Evolutionary conservation across 2,797 vertebrate species (phyloP).

Genomic region (Semotilus atromaculatus): DNA sequence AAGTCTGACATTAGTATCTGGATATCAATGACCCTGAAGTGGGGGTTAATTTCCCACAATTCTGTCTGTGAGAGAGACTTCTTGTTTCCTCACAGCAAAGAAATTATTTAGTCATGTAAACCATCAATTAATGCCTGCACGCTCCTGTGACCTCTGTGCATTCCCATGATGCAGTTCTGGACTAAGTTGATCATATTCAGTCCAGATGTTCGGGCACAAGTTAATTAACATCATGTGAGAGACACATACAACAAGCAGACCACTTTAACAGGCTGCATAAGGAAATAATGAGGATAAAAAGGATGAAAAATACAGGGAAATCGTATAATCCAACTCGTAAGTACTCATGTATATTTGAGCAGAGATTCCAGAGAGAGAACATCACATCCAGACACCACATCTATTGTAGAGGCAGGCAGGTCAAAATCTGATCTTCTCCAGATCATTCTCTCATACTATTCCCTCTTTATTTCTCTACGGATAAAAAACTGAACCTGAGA

Average conservation of each 20-base stretch:
- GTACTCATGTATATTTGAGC: slow-evolving; percentile 31
- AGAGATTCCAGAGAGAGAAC: slow-evolving; percentile 51
- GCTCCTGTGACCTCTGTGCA: slow-evolving; percentile 36
- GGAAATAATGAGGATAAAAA: slow-evolving; percentile 30
- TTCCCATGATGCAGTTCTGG: slow-evolving; percentile 48
- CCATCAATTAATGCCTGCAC: slow-evolving; percentile 37
- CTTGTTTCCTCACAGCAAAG: slow-evolving; percentile 17
- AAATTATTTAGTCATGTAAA: slow-evolving; percentile 23
- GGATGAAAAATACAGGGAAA: slow-evolving; percentile 40
- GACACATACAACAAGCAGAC: slow-evolving; percentile 44
- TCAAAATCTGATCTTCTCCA: slow-evolving; percentile 46
- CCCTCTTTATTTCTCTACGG: background rate
- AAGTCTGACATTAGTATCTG: slow-evolving; percentile 17
- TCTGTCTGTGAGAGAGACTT: background rate
- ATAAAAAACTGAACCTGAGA: slow-evolving; percentile 1
- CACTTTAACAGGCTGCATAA: slow-evolving; percentile 25
- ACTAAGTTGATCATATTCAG: slow-evolving; percentile 36
- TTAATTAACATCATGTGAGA: slow-evolving; percentile 53
- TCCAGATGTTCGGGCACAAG: slow-evolving; percentile 57
- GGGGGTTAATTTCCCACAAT: slow-evolving; percentile 33
- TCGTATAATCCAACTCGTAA: slow-evolving; percentile 29
- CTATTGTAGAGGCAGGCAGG: slow-evolving; percentile 23
- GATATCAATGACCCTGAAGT: slow-evolving; percentile 19
- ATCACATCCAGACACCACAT: slow-evolving; percentile 46
- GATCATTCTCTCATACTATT: background rate